phyloP scores from a whole-genome alignment of 2,888 invertebrate genomes.

The Stenotaenia linearis region DNA sequence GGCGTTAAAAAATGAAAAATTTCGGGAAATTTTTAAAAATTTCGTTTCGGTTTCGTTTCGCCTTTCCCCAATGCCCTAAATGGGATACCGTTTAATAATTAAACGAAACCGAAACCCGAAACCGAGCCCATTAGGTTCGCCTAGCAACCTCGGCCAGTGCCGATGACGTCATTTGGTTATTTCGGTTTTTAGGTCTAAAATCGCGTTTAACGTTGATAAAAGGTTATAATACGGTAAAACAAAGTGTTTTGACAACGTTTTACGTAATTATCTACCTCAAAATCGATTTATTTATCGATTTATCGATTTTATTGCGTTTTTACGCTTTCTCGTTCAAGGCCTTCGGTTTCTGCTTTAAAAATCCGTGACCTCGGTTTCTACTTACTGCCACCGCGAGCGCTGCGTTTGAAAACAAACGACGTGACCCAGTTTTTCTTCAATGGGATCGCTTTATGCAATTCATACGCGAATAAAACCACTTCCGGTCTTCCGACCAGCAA shows the following conservation, averaged over 20 bases:
- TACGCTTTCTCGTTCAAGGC: background rate
- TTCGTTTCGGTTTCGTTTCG: background rate
- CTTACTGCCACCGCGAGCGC: background rate
- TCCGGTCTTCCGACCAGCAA: background rate
- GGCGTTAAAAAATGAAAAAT: no score
- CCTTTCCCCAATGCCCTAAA: background rate
- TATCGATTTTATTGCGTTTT: no score
- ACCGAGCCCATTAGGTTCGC: background rate
- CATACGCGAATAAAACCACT: background rate
- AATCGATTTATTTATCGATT: no score
- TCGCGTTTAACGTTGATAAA: no score
- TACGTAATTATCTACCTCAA: no score
- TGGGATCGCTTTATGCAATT: background rate
- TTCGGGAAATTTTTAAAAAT: no score
- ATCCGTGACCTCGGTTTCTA: slow-evolving; percentile 4
- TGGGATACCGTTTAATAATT: no score
- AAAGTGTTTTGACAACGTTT: no score
- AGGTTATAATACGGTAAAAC: no score
- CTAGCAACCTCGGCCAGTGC: background rate
- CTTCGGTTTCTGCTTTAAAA: background rate
- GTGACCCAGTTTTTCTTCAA: background rate
- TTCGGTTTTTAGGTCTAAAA: no score
- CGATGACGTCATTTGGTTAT: background rate
- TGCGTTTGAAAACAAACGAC: background rate
- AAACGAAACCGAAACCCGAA: background rate